These are phyloP conservation scores for Nannoperca obscura DNA, from an alignment of 2,797 vertebrate genomes.

Conservation along the genomic window DNA sequence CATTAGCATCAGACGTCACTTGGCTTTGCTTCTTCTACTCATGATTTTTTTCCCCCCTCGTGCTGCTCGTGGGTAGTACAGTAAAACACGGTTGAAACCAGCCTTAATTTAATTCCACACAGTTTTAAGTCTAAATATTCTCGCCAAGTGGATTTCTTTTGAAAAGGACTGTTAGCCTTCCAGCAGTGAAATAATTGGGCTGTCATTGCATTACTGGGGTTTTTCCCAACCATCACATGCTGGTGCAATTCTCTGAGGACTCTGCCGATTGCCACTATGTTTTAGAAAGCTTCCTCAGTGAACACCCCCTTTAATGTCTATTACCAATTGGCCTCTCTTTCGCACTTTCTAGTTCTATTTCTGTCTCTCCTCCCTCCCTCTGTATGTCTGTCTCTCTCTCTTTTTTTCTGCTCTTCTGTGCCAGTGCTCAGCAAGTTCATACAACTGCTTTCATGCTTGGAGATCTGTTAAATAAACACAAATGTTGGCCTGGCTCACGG, in stretches of 20 bases:
- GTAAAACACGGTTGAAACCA: conserved; percentile 39
- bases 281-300: conserved; percentile 60
- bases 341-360: conserved; percentile 55
- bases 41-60: neutral
- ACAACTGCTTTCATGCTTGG: conserved; percentile 67
- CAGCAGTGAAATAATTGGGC: conserved; percentile 76
- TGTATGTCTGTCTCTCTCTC: conserved; percentile 27
- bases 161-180: conserved; percentile 51
- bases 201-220: conserved; percentile 54
- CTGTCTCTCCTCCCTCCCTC: conserved; percentile 49
- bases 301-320: conserved; percentile 62
- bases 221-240: conserved; percentile 50
- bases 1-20: neutral
- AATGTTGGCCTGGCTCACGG: conserved; percentile 44
- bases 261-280: conserved; percentile 52
- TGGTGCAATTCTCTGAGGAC: conserved; percentile 50
- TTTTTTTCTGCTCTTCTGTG: conserved; percentile 56
- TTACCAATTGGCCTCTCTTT: conserved; percentile 59
- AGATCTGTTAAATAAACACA: conserved; percentile 75
- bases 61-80: conserved; percentile 1
- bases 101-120: conserved; percentile 49
- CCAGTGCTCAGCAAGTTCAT: conserved; percentile 66
- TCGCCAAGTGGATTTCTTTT: conserved; percentile 60
- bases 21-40: neutral
- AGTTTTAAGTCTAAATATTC: conserved; percentile 63